These are phyloP conservation scores for Lycia hirtaria DNA, from an alignment of 2,888 invertebrate genomes.

Conservation along the genomic window DNA sequence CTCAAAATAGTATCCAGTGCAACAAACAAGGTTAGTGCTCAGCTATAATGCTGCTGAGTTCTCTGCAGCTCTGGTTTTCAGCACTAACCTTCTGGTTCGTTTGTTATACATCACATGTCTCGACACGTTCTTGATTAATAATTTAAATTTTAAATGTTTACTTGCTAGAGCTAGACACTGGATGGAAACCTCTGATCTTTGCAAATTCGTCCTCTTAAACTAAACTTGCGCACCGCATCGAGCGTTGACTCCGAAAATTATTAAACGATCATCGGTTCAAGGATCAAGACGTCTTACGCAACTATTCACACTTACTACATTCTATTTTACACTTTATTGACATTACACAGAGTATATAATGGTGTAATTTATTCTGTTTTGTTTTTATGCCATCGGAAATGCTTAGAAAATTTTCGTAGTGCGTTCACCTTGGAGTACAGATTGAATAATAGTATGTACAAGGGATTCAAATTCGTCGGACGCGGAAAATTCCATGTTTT, in stretches of 20 bases:
- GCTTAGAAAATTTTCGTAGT: conserved; percentile 25
- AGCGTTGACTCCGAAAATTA: conserved; percentile 39
- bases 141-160: no score
- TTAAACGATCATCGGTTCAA: conserved; percentile 31
- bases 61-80: no score
- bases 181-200: not conserved
- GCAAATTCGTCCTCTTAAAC: conserved; percentile 26
- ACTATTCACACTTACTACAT: not conserved
- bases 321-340: conserved; percentile 3
- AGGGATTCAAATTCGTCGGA: not conserved
- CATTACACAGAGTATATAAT: not conserved
- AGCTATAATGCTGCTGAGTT: no score
- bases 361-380: not conserved
- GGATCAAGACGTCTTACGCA: conserved; percentile 25
- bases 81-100: no score
- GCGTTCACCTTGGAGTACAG: conserved; percentile 19
- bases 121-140: no score
- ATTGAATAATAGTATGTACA: not conserved
- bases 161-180: no score
- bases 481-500: not conserved
- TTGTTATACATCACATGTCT: no score
- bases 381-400: conserved; percentile 25
- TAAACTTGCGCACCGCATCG: conserved; percentile 35
- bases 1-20: no score
- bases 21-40: no score